Evolutionary conservation across 2,113 vertebrate species (phyloP).

Genomic region (Setophaga coronata): DNA sequence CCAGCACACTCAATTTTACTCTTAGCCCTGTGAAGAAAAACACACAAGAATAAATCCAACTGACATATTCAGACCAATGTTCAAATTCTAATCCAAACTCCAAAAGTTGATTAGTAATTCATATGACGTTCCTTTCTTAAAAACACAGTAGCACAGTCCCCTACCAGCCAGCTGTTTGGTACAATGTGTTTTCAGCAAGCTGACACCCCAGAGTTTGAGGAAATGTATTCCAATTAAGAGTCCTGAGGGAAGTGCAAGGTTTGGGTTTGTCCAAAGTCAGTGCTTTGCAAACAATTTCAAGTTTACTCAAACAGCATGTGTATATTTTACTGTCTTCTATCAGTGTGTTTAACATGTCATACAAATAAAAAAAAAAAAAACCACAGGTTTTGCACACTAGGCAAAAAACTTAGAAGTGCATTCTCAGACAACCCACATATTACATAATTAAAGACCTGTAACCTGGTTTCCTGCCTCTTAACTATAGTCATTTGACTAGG

Average conservation of each 20-base stretch:
- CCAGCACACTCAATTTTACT: not conserved
- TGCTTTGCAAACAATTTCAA: not conserved
- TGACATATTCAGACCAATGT: not conserved
- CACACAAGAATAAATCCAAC: not conserved
- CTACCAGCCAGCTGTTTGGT: not conserved
- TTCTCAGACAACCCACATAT: slow-evolving; percentile 48
- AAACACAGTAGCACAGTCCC: not conserved
- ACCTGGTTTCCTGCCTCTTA: slow-evolving; percentile 53
- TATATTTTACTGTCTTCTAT: not conserved
- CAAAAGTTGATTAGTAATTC: not conserved
- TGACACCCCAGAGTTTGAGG: not conserved
- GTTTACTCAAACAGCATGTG: not conserved
- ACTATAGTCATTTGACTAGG: slow-evolving; percentile 53
- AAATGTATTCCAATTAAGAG: not conserved
- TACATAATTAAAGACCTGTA: slow-evolving; percentile 63
- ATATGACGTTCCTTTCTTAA: not conserved
- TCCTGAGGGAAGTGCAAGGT: not conserved
- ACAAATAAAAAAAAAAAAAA: not conserved
- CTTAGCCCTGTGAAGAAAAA: not conserved
- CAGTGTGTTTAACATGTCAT: not conserved
- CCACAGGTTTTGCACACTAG: not conserved
- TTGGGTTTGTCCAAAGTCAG: not conserved
- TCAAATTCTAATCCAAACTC: slow-evolving; percentile 7
- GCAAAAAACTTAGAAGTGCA: not conserved
- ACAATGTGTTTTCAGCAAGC: not conserved